phyloP scores from a whole-genome alignment of 2,797 vertebrate species.

The Xenops minutus region DNA sequence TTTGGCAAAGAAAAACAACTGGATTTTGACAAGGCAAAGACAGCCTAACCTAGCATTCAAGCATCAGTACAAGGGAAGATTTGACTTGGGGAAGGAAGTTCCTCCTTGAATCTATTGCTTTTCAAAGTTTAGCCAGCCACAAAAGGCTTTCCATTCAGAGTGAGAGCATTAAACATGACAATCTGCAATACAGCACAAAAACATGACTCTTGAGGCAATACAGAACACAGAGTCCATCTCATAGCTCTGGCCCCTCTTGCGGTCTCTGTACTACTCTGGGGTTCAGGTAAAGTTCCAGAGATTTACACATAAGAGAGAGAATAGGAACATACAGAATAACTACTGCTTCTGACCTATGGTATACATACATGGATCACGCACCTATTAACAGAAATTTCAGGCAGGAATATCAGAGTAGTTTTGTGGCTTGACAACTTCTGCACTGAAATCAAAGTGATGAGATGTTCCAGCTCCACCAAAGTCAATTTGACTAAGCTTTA shows the following conservation, averaged over 20 bases:
- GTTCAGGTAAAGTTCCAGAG: background rate
- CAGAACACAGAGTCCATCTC: background rate
- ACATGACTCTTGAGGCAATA: background rate
- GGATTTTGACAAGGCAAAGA: background rate
- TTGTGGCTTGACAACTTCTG: background rate
- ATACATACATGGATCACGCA: background rate
- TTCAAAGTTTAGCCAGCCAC: background rate
- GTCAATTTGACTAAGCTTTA: background rate
- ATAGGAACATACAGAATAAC: background rate
- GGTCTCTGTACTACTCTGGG: background rate
- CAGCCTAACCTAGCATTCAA: background rate
- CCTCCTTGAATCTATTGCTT: background rate
- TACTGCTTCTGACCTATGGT: background rate
- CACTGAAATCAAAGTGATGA: background rate
- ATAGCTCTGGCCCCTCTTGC: background rate
- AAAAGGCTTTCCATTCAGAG: background rate
- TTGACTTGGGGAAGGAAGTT: background rate
- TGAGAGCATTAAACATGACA: background rate
- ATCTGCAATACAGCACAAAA: background rate
- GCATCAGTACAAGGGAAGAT: background rate
- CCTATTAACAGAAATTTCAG: background rate
- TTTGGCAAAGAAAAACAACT: conserved; percentile 1
- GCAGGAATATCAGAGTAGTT: background rate
- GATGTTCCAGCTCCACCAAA: background rate
- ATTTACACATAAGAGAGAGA: background rate